Conservation (phyloP, 2,888 invertebrate genomes). For the Herminia tarsipennalis region DNA sequence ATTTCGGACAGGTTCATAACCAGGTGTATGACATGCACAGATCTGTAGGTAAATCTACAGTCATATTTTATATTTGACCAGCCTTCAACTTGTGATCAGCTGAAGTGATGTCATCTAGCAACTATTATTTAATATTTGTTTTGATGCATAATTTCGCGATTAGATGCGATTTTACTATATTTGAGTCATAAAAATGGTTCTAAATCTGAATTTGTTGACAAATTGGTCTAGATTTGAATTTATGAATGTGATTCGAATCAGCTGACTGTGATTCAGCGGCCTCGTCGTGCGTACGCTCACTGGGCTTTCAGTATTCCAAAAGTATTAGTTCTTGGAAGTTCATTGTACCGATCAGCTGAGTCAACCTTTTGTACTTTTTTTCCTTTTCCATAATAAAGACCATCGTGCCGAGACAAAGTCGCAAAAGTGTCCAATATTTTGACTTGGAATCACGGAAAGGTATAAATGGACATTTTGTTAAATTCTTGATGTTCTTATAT, state of each 20-base stretch:
- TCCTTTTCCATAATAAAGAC: constrained; percentile 50
- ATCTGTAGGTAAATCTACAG: constrained; percentile 57
- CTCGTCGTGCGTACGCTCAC: constrained; percentile 42
- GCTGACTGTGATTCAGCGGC: constrained; percentile 58
- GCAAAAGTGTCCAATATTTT: constrained; percentile 61
- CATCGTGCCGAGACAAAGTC: constrained; percentile 66
- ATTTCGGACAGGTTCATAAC: constrained; percentile 37
- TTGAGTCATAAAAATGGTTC: constrained; percentile 13
- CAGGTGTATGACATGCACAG: constrained; percentile 39
- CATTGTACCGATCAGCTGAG: constrained; percentile 78
- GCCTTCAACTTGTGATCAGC: constrained; percentile 80
- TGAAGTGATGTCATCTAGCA: constrained; percentile 74
- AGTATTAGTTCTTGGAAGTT: constrained; percentile 68
- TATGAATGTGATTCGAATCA: constrained; percentile 30
- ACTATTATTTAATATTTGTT: constrained; percentile 64
- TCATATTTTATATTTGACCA: constrained; percentile 62
- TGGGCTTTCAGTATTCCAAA: constrained; percentile 55
- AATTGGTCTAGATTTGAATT: constrained; percentile 25
- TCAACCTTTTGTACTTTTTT: constrained; percentile 62
- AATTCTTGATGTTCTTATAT: constrained; percentile 23
- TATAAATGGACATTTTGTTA: constrained; percentile 42
- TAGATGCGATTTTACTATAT: constrained; percentile 32
- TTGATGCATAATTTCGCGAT: constrained; percentile 40
- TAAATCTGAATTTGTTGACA: constrained; percentile 14
- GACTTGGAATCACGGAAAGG: constrained; percentile 53